These are phyloP conservation scores for Archips xylosteana DNA, from an alignment of 2,888 invertebrate species.

Conservation along the genomic window DNA sequence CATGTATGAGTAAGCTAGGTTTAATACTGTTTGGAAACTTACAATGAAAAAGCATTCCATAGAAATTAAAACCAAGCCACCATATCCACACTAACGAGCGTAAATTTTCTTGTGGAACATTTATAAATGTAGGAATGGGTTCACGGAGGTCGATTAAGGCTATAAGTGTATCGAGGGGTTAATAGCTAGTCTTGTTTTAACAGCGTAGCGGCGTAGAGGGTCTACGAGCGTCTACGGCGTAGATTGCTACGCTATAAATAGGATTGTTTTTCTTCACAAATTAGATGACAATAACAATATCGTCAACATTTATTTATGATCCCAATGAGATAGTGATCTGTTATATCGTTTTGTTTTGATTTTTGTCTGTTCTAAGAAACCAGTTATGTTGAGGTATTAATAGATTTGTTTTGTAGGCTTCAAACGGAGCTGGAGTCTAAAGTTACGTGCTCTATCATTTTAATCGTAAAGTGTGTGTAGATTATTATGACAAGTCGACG, in stretches of 20 bases:
- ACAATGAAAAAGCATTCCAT: conserved; percentile 45
- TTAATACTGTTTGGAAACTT: conserved; percentile 70
- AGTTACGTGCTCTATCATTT: no score
- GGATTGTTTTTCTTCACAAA: conserved; percentile 38
- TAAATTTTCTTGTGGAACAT: neutral
- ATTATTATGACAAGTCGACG: no score
- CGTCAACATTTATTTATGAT: conserved; percentile 26
- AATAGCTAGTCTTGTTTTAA: conserved; percentile 20
- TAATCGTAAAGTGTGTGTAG: no score
- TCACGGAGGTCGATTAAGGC: no score
- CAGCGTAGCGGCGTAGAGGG: conserved; percentile 17
- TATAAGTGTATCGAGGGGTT: neutral
- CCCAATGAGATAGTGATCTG: neutral
- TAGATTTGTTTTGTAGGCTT: neutral
- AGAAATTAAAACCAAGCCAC: neutral
- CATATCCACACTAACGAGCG: neutral
- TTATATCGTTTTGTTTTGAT: conserved; percentile 22
- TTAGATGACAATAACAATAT: conserved; percentile 25
- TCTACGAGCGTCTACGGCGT: conserved; percentile 38
- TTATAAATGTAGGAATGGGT: neutral
- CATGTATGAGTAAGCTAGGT: conserved; percentile 72
- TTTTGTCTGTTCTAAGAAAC: conserved; percentile 1
- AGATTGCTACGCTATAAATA: conserved; percentile 40
- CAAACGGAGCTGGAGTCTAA: neutral
- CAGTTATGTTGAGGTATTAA: neutral